These are phyloP conservation scores for Bufo bufo DNA, from an alignment of 2,113 vertebrate species.

Conservation along the genomic window DNA sequence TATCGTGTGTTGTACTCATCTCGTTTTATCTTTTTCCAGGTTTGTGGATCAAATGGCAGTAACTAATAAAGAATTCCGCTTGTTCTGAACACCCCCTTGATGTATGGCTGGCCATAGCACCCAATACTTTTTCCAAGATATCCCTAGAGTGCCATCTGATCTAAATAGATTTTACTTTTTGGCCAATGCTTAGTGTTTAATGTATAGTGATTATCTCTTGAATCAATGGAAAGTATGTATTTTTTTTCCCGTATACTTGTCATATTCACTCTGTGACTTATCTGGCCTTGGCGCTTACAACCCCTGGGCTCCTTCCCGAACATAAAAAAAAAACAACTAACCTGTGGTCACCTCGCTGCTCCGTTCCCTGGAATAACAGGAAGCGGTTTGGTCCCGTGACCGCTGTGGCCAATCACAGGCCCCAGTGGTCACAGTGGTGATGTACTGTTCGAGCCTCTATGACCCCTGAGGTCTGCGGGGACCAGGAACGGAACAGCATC, in stretches of 20 bases:
- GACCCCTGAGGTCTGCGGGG: too few relatives aligned
- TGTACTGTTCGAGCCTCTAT: too few relatives aligned
- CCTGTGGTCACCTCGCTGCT: too few relatives aligned
- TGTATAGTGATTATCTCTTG: background rate
- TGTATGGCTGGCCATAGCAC: background rate
- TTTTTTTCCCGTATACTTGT: background rate
- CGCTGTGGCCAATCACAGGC: too few relatives aligned
- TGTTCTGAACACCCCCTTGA: slow-evolving; percentile 64
- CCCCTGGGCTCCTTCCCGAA: too few relatives aligned
- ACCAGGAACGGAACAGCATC: too few relatives aligned
- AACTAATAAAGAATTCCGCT: slow-evolving; percentile 67
- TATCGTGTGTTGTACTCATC: slow-evolving; percentile 1
- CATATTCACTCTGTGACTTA: too few relatives aligned
- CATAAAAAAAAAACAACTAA: too few relatives aligned
- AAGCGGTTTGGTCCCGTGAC: too few relatives aligned
- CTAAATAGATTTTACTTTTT: background rate
- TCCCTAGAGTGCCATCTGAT: background rate
- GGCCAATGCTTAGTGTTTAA: background rate
- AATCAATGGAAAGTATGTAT: background rate
- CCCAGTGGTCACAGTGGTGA: too few relatives aligned
- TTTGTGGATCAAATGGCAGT: slow-evolving; percentile 71
- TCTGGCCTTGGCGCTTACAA: too few relatives aligned
- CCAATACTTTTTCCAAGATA: background rate
- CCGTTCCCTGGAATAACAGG: too few relatives aligned
- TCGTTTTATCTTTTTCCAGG: slow-evolving; percentile 63